Evolutionary conservation across 1,140 invertebrate genomes (phyloP).

Genomic region (Leptinotarsa undecemlineata): DNA sequence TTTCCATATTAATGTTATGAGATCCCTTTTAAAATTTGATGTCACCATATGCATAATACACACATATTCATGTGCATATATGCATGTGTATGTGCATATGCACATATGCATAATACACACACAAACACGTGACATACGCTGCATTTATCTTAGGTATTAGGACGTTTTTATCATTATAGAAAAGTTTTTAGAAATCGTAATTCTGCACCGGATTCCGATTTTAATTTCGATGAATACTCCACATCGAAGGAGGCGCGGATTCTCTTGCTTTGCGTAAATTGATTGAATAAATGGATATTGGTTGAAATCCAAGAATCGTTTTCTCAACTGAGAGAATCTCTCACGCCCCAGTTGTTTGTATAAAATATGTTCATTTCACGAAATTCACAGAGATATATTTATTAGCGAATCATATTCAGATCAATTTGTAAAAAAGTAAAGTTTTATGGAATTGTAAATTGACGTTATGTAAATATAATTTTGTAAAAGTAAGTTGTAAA

Average conservation of each 20-base stretch:
- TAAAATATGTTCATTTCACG: conserved; percentile 20
- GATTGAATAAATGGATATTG: not conserved
- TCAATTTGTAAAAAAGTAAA: conserved; percentile 24
- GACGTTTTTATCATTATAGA: conserved; percentile 25
- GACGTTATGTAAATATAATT: conserved; percentile 42
- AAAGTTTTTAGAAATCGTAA: conserved; percentile 20
- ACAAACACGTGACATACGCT: conserved; percentile 21
- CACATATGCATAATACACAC: conserved; percentile 13
- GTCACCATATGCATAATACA: conserved; percentile 12
- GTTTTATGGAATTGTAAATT: conserved; percentile 36
- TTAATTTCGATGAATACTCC: conserved; percentile 7
- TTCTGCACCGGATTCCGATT: not conserved
- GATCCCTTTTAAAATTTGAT: not conserved
- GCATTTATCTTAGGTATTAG: conserved; percentile 37
- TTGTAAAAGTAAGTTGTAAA: conserved; percentile 33
- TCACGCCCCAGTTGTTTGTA: not conserved
- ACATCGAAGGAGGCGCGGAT: not conserved
- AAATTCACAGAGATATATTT: conserved; percentile 22
- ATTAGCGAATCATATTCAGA: conserved; percentile 5
- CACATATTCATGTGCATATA: no score
- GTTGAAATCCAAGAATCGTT: not conserved
- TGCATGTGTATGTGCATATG: no score
- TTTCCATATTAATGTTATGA: not conserved
- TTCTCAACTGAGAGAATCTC: not conserved
- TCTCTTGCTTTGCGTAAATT: not conserved